A percentile compares a stretch with the other conserved stretches of the same genome.
These are phyloP conservation scores for Oligia latruncula DNA, from an alignment of 2,888 invertebrate species.

Conservation along the genomic window DNA sequence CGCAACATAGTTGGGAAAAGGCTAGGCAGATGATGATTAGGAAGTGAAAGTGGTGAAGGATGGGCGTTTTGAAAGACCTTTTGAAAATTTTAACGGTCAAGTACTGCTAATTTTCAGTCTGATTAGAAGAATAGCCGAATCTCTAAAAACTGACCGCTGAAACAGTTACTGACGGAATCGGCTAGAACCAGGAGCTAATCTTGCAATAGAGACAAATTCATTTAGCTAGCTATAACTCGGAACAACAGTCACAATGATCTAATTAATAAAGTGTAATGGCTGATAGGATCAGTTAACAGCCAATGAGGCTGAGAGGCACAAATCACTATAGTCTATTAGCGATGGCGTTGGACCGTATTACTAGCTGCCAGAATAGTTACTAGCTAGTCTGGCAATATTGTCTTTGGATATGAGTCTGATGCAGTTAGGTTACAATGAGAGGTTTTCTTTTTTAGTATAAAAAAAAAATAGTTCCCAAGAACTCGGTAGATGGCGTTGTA, in stretches of 20 bases:
- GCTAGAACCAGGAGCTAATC: background rate
- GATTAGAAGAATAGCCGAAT: background rate
- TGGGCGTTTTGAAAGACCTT: background rate
- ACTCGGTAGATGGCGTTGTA: no score
- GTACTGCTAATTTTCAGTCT: background rate
- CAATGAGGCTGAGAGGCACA: constrained; percentile 53
- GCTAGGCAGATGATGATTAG: background rate
- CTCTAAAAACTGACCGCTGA: background rate
- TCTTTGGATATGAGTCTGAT: background rate
- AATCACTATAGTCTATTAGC: constrained; percentile 57
- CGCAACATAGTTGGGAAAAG: no score
- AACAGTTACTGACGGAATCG: background rate
- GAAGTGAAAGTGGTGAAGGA: background rate
- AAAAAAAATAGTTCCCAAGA: no score
- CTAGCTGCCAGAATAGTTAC: constrained; percentile 37
- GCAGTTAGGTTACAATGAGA: background rate
- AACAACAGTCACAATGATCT: constrained; percentile 33
- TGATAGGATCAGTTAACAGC: constrained; percentile 55
- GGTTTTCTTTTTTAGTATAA: no score
- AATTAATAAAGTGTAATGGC: constrained; percentile 53
- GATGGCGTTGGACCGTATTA: constrained; percentile 48
- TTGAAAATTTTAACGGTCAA: background rate
- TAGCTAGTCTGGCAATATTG: constrained; percentile 2
- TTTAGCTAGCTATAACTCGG: background rate
- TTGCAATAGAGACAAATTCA: background rate